phyloP scores from a whole-genome alignment of 1,140 invertebrate species.

The Aphaenogaster rudis region DNA sequence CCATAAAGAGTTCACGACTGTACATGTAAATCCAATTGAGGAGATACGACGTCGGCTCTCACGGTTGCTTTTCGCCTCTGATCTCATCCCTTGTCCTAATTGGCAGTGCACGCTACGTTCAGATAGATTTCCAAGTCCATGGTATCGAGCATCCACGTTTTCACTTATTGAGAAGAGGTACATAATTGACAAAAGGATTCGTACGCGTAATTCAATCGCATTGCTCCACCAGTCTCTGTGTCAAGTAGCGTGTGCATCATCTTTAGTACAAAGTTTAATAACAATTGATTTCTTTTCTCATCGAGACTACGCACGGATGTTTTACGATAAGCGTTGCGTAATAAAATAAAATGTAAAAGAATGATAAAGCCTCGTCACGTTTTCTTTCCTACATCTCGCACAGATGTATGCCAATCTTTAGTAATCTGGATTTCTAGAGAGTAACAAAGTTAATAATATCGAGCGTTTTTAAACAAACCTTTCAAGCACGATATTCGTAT shows the following conservation, averaged over 20 bases:
- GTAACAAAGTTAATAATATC: neutral
- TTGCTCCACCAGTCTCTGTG: neutral
- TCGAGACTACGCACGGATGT: neutral
- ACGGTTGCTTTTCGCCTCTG: neutral
- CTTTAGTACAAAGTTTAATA: neutral
- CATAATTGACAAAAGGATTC: constrained; percentile 22
- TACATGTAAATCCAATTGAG: neutral
- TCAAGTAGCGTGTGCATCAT: neutral
- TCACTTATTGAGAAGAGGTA: constrained; percentile 26
- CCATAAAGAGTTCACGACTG: neutral
- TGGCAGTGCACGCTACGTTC: constrained; percentile 21
- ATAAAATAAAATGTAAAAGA: neutral
- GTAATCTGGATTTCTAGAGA: neutral
- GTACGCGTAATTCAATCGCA: neutral
- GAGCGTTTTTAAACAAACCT: neutral
- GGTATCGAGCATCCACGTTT: constrained; percentile 17
- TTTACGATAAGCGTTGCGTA: neutral
- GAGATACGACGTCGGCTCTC: neutral
- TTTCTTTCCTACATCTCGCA: neutral
- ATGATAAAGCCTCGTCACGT: neutral
- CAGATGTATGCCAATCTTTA: neutral
- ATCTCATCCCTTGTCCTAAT: neutral
- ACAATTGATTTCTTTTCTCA: neutral
- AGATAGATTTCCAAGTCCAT: constrained; percentile 40
- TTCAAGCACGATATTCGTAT: neutral